These are phyloP conservation scores for Malurus alboscapulatus DNA, from an alignment of 2,113 vertebrate genomes.

Conservation along the genomic window DNA sequence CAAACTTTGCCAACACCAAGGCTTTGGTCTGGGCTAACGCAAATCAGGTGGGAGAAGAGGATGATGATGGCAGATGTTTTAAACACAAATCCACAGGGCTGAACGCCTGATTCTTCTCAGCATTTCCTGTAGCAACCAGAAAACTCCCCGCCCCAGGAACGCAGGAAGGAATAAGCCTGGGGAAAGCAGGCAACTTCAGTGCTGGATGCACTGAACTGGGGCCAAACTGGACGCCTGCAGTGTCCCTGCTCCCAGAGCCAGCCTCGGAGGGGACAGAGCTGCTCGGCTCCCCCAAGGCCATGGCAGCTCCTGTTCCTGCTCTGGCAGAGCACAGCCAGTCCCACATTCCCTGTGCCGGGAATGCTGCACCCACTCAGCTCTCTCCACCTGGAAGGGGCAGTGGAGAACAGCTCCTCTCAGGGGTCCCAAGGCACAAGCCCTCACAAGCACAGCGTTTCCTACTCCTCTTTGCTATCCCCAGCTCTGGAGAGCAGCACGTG, in stretches of 20 bases:
- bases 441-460: neutral
- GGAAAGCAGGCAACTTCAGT: neutral
- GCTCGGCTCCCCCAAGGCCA: neutral
- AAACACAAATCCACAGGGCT: neutral
- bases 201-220: neutral
- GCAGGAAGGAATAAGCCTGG: neutral
- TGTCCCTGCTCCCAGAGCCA: constrained; percentile 1
- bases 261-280: neutral
- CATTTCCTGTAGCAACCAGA: neutral
- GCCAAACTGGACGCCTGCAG: neutral
- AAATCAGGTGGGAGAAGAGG: neutral
- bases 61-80: neutral
- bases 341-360: neutral
- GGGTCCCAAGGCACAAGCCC: neutral
- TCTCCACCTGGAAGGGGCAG: neutral
- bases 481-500: constrained; percentile 35
- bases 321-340: neutral
- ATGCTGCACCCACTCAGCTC: neutral
- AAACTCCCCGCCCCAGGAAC: neutral
- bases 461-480: neutral
- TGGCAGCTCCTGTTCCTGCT: neutral
- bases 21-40: neutral
- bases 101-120: neutral
- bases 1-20: neutral
- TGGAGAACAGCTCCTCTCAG: neutral